These are phyloP conservation scores for Drosophila ercepeae DNA, from an alignment of 1,140 invertebrate genomes.

Conservation along the genomic window DNA sequence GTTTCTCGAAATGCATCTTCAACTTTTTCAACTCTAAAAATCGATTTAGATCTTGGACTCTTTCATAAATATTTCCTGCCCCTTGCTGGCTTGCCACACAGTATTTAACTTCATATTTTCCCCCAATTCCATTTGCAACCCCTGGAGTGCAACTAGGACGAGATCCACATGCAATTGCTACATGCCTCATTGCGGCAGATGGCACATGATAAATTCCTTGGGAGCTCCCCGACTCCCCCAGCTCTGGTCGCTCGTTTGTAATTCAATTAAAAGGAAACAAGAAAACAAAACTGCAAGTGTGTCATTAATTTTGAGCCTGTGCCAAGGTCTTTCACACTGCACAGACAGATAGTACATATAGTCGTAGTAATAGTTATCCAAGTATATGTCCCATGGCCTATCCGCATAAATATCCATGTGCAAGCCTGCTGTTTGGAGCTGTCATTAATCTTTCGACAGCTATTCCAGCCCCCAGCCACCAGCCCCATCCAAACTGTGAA, in stretches of 20 bases:
- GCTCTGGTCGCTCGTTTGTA: constrained; percentile 32
- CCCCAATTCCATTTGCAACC: constrained; percentile 2
- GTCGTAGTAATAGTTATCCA: constrained; percentile 6
- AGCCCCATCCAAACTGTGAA: constrained; percentile 21
- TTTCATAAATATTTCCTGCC: neutral
- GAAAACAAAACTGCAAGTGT: constrained; percentile 67
- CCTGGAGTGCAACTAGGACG: constrained; percentile 35
- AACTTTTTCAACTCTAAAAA: neutral
- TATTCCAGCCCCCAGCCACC: constrained; percentile 7
- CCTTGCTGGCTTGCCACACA: neutral
- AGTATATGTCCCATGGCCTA: constrained; percentile 10
- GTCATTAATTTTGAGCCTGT: constrained; percentile 68
- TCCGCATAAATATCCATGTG: constrained; percentile 57
- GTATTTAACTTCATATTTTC: neutral
- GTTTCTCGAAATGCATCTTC: no score
- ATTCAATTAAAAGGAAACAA: constrained; percentile 74
- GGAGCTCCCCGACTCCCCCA: constrained; percentile 2
- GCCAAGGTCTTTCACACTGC: constrained; percentile 46
- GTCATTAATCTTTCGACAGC: constrained; percentile 78
- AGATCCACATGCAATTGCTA: constrained; percentile 20
- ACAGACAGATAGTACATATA: neutral
- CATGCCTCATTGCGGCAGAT: constrained; percentile 40
- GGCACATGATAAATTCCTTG: constrained; percentile 52
- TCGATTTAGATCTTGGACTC: neutral
- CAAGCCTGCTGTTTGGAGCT: constrained; percentile 65